Evolutionary conservation across 2,113 vertebrate species (phyloP).

Genomic region (Crotalus helleri): DNA sequence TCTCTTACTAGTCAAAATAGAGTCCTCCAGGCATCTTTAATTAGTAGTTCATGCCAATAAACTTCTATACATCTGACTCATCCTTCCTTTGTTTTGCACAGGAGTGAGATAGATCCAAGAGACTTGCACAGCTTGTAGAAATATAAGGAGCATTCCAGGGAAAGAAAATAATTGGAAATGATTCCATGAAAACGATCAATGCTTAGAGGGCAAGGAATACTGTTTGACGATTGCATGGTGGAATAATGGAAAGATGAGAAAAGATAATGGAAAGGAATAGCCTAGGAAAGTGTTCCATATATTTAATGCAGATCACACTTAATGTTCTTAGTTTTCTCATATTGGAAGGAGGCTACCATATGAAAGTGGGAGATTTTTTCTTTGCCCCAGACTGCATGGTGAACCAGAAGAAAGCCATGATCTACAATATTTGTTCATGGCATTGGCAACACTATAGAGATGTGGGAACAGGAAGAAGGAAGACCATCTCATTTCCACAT

Average conservation of each 20-base stretch:
- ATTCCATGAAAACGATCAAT: neutral
- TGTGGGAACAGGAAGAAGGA: neutral
- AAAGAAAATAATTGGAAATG: neutral
- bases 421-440: neutral
- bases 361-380: neutral
- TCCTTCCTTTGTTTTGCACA: neutral
- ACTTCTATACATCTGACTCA: neutral
- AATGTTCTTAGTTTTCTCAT: no score
- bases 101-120: neutral
- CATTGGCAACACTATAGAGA: neutral
- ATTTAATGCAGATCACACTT: neutral
- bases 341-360: neutral
- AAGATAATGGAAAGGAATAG: neutral
- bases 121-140: neutral
- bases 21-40: neutral
- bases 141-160: neutral
- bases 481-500: neutral
- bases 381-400: neutral
- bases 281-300: neutral
- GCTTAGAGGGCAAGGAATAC: neutral
- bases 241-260: neutral
- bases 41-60: neutral
- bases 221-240: neutral
- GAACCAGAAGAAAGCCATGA: neutral
- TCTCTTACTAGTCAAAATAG: neutral